Percentiles rank a stretch among this genome's conserved stretches.
These are phyloP conservation scores for Smithornis capensis DNA, from an alignment of 2,113 vertebrate species.

Conservation along the genomic window DNA sequence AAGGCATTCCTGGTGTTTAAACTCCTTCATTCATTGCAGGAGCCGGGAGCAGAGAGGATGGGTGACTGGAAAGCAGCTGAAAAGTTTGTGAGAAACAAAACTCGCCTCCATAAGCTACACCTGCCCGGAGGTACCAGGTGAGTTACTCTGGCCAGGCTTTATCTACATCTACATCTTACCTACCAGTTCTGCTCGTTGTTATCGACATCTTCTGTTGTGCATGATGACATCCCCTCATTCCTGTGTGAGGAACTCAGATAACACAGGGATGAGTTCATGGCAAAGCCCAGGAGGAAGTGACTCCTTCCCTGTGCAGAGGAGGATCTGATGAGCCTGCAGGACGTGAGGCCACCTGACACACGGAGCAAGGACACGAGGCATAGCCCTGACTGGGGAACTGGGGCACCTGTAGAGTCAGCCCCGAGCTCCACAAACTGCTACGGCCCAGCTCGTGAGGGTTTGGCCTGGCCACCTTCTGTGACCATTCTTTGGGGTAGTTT, in stretches of 20 bases:
- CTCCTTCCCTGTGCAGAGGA: not conserved
- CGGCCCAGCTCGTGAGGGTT: not conserved
- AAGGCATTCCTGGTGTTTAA: not conserved
- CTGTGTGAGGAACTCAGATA: not conserved
- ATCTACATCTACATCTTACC: not conserved
- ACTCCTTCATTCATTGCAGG: not conserved
- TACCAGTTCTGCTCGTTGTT: not conserved
- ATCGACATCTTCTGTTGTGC: not conserved
- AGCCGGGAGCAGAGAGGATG: not conserved
- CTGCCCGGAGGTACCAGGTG: not conserved
- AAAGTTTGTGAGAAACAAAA: not conserved
- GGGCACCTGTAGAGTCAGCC: rapidly evolving
- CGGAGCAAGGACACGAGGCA: rapidly evolving
- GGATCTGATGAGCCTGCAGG: not conserved
- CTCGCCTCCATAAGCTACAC: rapidly evolving
- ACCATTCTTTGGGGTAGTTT: not conserved
- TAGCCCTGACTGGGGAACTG: rapidly evolving
- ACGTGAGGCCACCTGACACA: not conserved
- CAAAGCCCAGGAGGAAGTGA: not conserved
- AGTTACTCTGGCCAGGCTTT: not conserved
- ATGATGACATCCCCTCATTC: rapidly evolving
- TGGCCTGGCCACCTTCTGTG: not conserved
- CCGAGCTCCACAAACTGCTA: rapidly evolving
- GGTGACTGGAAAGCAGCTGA: not conserved
- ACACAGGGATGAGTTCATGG: not conserved